Evolutionary conservation across 2,797 vertebrate species (phyloP).

Genomic region (Rhinogobio ventralis): DNA sequence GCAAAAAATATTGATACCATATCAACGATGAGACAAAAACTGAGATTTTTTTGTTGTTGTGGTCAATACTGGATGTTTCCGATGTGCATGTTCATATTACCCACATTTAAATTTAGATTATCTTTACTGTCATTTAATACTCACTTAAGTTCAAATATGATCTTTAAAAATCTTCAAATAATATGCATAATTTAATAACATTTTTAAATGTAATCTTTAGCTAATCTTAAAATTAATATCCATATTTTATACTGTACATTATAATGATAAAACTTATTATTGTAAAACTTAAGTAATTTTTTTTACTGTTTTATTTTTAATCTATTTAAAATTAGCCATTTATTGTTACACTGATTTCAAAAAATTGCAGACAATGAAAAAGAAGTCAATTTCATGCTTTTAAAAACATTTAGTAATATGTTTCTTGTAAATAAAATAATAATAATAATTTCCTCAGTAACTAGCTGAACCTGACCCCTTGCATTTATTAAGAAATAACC

Average conservation of each 20-base stretch:
- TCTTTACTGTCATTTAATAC: neutral
- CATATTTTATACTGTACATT: neutral
- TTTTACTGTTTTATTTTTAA: neutral
- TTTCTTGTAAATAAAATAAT: neutral
- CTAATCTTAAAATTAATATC: neutral
- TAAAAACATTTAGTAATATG: neutral
- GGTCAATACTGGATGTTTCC: neutral
- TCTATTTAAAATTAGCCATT: neutral
- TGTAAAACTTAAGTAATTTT: neutral
- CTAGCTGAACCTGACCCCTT: neutral
- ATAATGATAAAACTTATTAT: neutral
- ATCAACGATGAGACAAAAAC: neutral
- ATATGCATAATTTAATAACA: neutral
- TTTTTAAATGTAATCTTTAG: neutral
- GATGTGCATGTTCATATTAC: neutral
- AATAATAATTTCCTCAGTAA: neutral
- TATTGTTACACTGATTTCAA: neutral
- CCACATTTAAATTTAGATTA: neutral
- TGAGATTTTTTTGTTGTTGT: neutral
- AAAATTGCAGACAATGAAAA: neutral
- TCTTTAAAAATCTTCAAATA: neutral
- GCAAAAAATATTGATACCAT: neutral
- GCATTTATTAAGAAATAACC: conserved; percentile 30
- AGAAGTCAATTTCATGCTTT: neutral
- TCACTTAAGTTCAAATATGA: neutral